Percentiles rank a stretch among this genome's conserved stretches.
These are phyloP conservation scores for Tipula unca DNA, from an alignment of 2,888 invertebrate species.

Conservation along the genomic window DNA sequence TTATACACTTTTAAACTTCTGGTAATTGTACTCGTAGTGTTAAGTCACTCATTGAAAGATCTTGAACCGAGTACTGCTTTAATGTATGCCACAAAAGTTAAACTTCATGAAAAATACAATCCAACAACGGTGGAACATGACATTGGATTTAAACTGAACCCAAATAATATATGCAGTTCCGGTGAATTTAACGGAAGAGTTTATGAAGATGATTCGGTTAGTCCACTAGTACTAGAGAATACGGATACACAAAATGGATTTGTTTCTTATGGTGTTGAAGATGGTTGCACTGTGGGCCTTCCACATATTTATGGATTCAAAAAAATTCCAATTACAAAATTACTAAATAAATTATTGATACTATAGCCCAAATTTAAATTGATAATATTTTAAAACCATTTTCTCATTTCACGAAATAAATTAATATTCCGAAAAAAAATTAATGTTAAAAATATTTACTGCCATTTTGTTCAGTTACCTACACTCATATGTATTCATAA, in stretches of 20 bases:
- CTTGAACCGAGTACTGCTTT: neutral
- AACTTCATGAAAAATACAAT: neutral
- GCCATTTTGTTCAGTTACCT: too few species aligned
- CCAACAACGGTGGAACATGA: neutral
- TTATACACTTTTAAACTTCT: neutral
- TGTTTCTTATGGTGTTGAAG: neutral
- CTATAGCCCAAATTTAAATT: too few species aligned
- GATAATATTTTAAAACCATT: too few species aligned
- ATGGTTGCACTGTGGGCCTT: neutral
- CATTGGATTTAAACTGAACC: neutral
- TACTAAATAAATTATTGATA: too few species aligned
- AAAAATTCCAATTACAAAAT: neutral
- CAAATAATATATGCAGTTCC: neutral
- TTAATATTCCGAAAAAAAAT: too few species aligned
- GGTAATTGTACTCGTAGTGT: neutral
- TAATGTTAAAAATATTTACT: too few species aligned
- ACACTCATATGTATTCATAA: too few species aligned
- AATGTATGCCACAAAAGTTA: neutral
- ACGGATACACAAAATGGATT: neutral
- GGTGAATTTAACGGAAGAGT: too few species aligned
- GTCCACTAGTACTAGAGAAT: neutral
- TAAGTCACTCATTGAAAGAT: neutral
- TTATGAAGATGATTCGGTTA: neutral
- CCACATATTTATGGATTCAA: neutral
- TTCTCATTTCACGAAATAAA: too few species aligned